Conservation (phyloP, 2,797 vertebrate genomes). For the Crocodylus rhombifer region DNA sequence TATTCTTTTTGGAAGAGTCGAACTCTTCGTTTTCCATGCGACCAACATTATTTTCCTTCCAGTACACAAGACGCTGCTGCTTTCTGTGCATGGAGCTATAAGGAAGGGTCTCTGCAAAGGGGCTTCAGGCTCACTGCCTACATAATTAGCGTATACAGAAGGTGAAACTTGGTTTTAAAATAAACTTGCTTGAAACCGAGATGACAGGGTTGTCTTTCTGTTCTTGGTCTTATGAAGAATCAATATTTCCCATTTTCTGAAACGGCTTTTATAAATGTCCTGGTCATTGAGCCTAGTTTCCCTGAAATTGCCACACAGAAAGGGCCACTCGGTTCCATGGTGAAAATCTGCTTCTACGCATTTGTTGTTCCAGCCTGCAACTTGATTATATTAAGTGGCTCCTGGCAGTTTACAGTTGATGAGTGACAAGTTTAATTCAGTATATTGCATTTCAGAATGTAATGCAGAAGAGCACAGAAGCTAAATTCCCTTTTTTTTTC, state of each 20-base stretch:
- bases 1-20: not conserved
- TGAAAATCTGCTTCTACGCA: not conserved
- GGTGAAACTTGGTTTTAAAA: not conserved
- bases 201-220: not conserved
- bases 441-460: not conserved
- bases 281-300: not conserved
- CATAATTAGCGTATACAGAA: not conserved
- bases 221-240: not conserved
- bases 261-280: not conserved
- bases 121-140: not conserved
- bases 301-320: not conserved
- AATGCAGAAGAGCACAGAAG: not conserved
- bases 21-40: not conserved
- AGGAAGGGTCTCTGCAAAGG: not conserved
- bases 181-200: not conserved
- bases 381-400: not conserved
- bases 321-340: not conserved
- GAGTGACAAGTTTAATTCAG: not conserved
- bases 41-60: not conserved
- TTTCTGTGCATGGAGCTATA: too few species aligned
- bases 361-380: not conserved
- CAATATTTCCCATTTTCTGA: not conserved
- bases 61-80: not conserved
- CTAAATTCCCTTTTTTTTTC: conserved; percentile 11
- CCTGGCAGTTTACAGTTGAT: not conserved